A percentile compares a stretch with the other conserved stretches of the same genome.
phyloP scores from a whole-genome alignment of 2,797 vertebrate species.

The Sitta carolinensis region DNA sequence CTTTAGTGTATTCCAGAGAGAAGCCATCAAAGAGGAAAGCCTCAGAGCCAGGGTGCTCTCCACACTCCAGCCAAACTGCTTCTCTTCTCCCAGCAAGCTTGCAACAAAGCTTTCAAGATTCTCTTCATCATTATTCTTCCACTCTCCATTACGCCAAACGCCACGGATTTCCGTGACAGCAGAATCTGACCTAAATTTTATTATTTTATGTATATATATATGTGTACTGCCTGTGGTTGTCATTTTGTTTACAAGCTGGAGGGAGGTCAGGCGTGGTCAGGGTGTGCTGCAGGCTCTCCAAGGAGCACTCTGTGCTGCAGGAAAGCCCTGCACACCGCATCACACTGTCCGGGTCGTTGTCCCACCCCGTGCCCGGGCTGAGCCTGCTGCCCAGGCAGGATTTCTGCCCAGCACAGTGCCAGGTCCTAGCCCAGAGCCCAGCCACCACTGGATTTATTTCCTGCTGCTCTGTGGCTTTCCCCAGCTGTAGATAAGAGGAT shows the following conservation, averaged over 20 bases:
- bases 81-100: neutral
- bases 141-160: neutral
- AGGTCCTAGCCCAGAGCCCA: accelerated
- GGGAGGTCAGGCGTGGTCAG: neutral
- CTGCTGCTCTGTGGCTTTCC: neutral
- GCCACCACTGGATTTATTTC: neutral
- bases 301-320: neutral
- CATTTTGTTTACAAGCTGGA: neutral
- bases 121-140: neutral
- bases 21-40: neutral
- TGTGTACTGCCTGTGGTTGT: neutral
- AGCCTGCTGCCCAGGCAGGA: neutral
- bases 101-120: neutral
- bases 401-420: neutral
- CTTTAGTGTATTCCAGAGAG: neutral
- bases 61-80: neutral
- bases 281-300: neutral
- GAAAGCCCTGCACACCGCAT: neutral
- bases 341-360: neutral
- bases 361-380: neutral
- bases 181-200: neutral
- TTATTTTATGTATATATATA: neutral
- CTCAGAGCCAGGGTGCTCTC: neutral
- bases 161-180: neutral
- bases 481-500: neutral